Evolutionary conservation across 2,888 invertebrate species (phyloP).

Genomic region (Argyra leucocephala): DNA sequence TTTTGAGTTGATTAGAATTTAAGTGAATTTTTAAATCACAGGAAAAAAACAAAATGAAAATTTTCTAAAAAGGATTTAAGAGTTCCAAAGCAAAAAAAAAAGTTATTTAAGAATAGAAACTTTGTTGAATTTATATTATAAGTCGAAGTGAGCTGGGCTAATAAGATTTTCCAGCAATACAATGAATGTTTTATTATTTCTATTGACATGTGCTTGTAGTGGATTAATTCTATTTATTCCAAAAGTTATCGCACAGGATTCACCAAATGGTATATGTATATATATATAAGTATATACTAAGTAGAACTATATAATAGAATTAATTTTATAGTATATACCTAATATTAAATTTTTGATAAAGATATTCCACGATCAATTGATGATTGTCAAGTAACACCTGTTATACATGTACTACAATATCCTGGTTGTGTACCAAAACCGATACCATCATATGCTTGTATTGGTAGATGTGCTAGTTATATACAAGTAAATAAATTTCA

Average conservation of each 20-base stretch:
- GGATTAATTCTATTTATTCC: slow-evolving; percentile 11
- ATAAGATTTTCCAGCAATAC: too few species aligned
- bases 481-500: slow-evolving; percentile 70
- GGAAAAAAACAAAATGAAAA: too few species aligned
- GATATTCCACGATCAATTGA: slow-evolving; percentile 42
- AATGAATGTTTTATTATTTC: too few species aligned
- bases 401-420: slow-evolving; percentile 82
- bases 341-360: not conserved
- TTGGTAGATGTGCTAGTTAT: slow-evolving; percentile 82
- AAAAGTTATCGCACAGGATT: slow-evolving; percentile 11
- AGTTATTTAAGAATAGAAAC: too few species aligned
- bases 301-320: not conserved
- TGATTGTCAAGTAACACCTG: slow-evolving; percentile 84
- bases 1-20: too few species aligned
- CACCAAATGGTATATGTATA: slow-evolving; percentile 14
- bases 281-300: not conserved
- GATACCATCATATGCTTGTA: slow-evolving; percentile 87
- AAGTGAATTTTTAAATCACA: too few species aligned
- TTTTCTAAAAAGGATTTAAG: too few species aligned
- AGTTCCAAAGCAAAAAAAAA: too few species aligned
- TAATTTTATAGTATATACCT: not conserved
- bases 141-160: too few species aligned
- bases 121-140: too few species aligned
- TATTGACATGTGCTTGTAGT: slow-evolving; percentile 18
- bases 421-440: slow-evolving; percentile 87